A percentile compares a stretch with the other conserved stretches of the same genome.
Evolutionary conservation across 2,797 vertebrate genomes (phyloP).

Genomic region (Aphelocoma californica): DNA sequence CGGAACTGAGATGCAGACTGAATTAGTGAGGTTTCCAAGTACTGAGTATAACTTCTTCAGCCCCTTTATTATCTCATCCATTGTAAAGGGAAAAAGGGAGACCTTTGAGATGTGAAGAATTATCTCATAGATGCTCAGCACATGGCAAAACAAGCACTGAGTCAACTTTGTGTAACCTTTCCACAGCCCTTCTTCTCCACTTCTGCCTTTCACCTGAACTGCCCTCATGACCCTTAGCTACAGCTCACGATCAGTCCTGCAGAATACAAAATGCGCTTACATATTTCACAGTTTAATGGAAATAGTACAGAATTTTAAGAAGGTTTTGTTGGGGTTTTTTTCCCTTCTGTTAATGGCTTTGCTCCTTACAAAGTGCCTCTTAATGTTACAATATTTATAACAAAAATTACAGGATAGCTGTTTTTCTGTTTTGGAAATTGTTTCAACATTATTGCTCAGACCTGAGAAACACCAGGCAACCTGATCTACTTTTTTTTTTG

Average conservation of each 20-base stretch:
- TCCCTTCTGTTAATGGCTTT: background rate
- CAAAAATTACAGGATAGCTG: background rate
- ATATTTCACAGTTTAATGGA: background rate
- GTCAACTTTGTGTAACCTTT: background rate
- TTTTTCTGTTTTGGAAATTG: background rate
- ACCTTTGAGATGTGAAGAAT: background rate
- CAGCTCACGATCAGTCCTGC: background rate
- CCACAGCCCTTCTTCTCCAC: background rate
- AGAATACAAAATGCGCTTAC: background rate
- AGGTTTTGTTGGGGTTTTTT: fast-evolving
- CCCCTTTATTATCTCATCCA: background rate
- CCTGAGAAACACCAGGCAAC: background rate
- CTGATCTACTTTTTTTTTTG: background rate
- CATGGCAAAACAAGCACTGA: background rate
- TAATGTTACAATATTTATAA: background rate
- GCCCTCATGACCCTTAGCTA: background rate
- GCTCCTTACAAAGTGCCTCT: background rate
- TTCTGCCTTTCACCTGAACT: background rate
- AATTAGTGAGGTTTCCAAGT: background rate
- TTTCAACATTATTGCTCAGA: background rate
- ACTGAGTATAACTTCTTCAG: background rate
- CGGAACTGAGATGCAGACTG: background rate
- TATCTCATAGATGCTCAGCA: background rate
- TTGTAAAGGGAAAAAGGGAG: background rate
- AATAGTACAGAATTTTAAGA: background rate